Conservation (phyloP, 2,797 vertebrate genomes). For the Silurus aristotelis region DNA sequence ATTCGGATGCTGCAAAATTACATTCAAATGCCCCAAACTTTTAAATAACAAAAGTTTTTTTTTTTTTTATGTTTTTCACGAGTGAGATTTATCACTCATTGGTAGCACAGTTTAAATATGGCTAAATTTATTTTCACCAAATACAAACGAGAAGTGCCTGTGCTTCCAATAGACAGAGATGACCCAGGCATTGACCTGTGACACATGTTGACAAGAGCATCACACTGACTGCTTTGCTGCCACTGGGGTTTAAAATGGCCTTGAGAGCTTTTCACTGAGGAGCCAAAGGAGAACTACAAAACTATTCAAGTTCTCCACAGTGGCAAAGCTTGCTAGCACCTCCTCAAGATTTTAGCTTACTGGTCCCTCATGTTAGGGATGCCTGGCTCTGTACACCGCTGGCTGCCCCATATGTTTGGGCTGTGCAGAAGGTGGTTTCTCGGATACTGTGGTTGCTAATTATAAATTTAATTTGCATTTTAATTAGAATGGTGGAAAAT, state of each 20-base stretch:
- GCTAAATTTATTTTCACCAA: constrained; percentile 88
- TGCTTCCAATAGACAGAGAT: constrained; percentile 78
- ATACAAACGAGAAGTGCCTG: constrained; percentile 77
- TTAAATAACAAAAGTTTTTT: constrained; percentile 57
- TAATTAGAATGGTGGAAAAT: constrained; percentile 99
- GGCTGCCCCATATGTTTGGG: constrained; percentile 96
- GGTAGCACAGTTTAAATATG: constrained; percentile 93
- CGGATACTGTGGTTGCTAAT: constrained; percentile 99
- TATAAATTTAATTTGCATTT: constrained; percentile 99
- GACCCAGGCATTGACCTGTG: constrained; percentile 88
- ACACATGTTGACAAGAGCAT: constrained; percentile 84
- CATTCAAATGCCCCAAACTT: background rate
- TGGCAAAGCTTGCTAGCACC: constrained; percentile 33
- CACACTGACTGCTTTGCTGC: constrained; percentile 72
- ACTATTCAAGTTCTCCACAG: constrained; percentile 52
- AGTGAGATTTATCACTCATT: constrained; percentile 87
- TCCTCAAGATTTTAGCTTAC: constrained; percentile 56
- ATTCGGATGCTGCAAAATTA: constrained; percentile 19
- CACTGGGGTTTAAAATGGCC: constrained; percentile 60
- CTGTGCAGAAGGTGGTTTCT: constrained; percentile 94
- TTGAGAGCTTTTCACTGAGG: constrained; percentile 64
- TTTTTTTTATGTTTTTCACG: constrained; percentile 73
- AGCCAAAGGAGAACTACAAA: constrained; percentile 58
- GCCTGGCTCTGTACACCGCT: constrained; percentile 87
- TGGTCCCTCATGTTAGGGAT: constrained; percentile 68